These are phyloP conservation scores for Eristalinus sepulchralis DNA, from an alignment of 2,888 invertebrate genomes.

Conservation along the genomic window DNA sequence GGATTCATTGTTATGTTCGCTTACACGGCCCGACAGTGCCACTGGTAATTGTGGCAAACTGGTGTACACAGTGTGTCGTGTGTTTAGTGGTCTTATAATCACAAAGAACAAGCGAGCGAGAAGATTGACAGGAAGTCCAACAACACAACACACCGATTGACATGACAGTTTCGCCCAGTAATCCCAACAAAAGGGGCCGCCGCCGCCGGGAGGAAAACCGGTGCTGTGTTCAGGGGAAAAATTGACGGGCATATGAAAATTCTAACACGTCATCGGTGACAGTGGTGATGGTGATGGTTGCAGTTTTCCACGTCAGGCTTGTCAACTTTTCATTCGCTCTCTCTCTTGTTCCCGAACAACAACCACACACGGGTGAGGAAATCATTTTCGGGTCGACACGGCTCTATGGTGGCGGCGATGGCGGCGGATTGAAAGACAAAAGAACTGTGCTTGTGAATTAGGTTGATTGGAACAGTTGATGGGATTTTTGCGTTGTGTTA, in stretches of 20 bases:
- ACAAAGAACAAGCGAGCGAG: constrained; percentile 44
- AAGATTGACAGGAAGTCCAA: constrained; percentile 65
- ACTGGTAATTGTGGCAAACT: constrained; percentile 58
- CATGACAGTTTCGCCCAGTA: constrained; percentile 66
- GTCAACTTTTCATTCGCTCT: constrained; percentile 28
- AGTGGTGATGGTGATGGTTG: constrained; percentile 42
- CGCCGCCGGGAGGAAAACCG: constrained; percentile 24
- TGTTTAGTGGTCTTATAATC: constrained; percentile 64
- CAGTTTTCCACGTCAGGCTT: constrained; percentile 17
- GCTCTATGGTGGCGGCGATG: too few species aligned
- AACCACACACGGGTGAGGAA: constrained; percentile 48
- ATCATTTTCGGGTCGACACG: constrained; percentile 45
- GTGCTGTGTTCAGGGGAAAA: constrained; percentile 39
- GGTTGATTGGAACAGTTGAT: constrained; percentile 41
- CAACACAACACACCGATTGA: constrained; percentile 52
- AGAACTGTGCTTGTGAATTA: constrained; percentile 38
- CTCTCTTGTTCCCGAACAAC: constrained; percentile 14
- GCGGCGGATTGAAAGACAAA: constrained; percentile 28
- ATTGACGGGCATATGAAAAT: constrained; percentile 80
- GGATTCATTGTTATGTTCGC: constrained; percentile 62
- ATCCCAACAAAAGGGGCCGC: constrained; percentile 65
- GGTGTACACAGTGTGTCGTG: constrained; percentile 49
- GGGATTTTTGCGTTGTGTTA: not conserved
- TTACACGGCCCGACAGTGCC: constrained; percentile 27
- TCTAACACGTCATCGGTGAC: constrained; percentile 80